Evolutionary conservation across 2,888 invertebrate species (phyloP), one percentile per base, ranked within the genome.

Genomic region (Caenorhabditis sp.): DNA sequence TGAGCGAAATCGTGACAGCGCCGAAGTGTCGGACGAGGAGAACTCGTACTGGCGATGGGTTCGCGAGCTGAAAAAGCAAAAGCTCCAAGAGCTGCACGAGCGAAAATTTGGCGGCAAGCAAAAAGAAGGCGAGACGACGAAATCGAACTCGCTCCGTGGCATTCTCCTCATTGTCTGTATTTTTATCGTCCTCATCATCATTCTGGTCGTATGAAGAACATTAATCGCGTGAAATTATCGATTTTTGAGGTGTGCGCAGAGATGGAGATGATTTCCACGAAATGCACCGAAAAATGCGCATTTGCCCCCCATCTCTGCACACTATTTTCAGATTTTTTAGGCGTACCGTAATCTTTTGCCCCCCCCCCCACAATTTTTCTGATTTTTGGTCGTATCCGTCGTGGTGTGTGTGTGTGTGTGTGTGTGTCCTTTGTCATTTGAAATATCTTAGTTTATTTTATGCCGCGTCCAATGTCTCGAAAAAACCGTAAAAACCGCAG

Each of bases 401-500:
- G 63, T 63, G 63, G 52, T 52, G 50, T 50, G 61, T 61, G 50
- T 62, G 52, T 52, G 50, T 62, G 62, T 62, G 52, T 46, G 62
- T 52, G 39, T 52, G 50, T 62, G 45, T 22, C 41, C 15, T 17
- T 46, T 15, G 30, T 35, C 6, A 56, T 56, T 41, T 41, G 30
- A 26, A n/a, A 27, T 48, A 15, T 35, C 1, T 32, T 11, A 8
- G 3, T 53, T 39, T 52, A 9, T 37, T 46, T 45, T 27, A 11
- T 35, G 41, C 20, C 20, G 6, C n/a, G 7, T 13, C 37, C 37
- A 6, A 6, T 4, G 3, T 13, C 13, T 37, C 37, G 13, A 13
- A 37, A 37, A 37, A 37, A 37, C 7, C 13, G 37, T 13, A 9
- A 37, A 37, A 37, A 9, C 9, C 9, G 9, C 30, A 30, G 30